Evolutionary conservation across 1,140 invertebrate genomes (phyloP).

Genomic region (Caenorhabditis tropicalis): DNA sequence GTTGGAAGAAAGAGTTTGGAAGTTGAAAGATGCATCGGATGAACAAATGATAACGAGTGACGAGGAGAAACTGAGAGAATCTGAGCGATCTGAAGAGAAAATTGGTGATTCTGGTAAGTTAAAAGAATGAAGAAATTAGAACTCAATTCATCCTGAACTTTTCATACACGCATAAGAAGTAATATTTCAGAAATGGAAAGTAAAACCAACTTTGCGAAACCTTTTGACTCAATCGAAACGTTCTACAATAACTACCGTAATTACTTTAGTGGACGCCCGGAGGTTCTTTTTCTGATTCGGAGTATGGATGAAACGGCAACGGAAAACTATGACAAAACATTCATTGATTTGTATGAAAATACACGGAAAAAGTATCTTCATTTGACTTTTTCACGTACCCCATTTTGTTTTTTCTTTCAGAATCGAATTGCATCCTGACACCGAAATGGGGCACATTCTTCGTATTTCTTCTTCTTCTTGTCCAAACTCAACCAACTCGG

Average conservation of each 20-base stretch:
- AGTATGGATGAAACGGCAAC: not conserved
- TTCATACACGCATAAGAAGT: too few relatives aligned
- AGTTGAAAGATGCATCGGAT: not conserved
- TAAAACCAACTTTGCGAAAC: not conserved
- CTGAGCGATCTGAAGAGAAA: not conserved
- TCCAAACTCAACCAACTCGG: not conserved
- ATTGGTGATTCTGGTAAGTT: not conserved
- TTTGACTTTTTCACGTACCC: too few relatives aligned
- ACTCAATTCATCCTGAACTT: too few relatives aligned
- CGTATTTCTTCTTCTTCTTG: not conserved
- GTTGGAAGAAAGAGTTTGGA: not conserved
- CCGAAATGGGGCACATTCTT: not conserved
- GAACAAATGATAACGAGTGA: not conserved
- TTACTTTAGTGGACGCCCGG: not conserved
- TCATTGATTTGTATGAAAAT: slow-evolving; percentile 20
- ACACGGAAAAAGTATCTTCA: not conserved
- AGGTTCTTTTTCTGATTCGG: not conserved
- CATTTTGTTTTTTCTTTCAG: not conserved
- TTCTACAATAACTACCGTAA: slow-evolving; percentile 30
- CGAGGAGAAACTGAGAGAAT: not conserved
- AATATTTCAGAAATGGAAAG: not conserved
- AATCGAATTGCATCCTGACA: not conserved
- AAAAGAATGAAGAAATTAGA: not conserved
- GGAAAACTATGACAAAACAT: not conserved
- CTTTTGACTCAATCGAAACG: not conserved